Evolutionary conservation across 2,797 vertebrate species (phyloP).

Genomic region (Thamnophis elegans): DNA sequence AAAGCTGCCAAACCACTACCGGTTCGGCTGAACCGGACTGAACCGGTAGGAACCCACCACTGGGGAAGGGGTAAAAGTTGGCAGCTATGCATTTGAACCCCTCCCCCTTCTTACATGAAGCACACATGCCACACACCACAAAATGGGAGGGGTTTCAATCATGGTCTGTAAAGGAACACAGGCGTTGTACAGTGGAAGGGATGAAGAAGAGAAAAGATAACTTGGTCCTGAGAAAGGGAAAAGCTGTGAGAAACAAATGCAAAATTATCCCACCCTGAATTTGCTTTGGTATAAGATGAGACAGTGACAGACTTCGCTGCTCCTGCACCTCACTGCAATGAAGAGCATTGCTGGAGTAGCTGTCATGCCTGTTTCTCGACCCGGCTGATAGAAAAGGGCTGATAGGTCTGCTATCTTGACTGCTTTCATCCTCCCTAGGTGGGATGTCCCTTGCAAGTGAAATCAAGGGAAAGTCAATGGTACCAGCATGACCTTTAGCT

Average conservation of each 20-base stretch:
- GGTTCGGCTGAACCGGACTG: too few relatives aligned
- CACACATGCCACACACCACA: neutral
- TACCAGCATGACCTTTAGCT: neutral
- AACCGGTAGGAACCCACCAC: too few relatives aligned
- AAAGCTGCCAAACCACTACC: too few relatives aligned
- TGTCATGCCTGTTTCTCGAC: neutral
- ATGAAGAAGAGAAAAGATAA: neutral
- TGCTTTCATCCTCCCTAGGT: neutral
- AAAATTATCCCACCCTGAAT: neutral
- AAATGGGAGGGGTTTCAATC: neutral
- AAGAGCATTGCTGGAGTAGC: neutral
- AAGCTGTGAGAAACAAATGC: neutral
- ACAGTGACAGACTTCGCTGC: neutral
- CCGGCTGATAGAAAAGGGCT: neutral
- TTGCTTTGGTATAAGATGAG: neutral
- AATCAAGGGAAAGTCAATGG: neutral
- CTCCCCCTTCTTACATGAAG: neutral
- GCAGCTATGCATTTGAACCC: neutral
- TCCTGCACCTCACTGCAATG: neutral
- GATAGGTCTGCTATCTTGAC: neutral
- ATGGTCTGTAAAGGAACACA: neutral
- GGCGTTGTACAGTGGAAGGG: neutral
- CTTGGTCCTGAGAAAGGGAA: neutral
- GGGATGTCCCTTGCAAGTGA: neutral
- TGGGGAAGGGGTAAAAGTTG: neutral